Conservation (phyloP, 2,113 vertebrate species). For the Microtus ochrogaster region DNA sequence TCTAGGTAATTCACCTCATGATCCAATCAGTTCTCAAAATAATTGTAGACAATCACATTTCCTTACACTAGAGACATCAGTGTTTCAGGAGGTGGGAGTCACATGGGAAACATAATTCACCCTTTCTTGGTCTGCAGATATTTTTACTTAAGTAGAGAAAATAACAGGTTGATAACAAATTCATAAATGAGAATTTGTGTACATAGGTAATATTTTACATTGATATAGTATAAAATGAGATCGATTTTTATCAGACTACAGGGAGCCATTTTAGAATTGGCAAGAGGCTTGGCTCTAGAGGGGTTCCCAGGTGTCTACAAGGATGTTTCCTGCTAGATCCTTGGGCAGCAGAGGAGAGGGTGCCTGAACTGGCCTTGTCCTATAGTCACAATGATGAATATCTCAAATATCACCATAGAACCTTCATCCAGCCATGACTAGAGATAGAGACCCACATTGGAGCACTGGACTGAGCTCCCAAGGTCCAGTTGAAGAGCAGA, state of each 20-base stretch:
- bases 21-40: background rate
- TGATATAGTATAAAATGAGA: background rate
- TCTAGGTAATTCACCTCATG: background rate
- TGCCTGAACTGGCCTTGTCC: no score
- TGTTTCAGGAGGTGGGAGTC: background rate
- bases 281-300: no score
- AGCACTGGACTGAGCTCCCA: no score
- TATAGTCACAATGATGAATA: no score
- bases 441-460: no score
- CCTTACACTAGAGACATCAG: background rate
- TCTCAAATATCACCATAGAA: no score
- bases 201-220: background rate
- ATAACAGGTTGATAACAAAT: background rate
- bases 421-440: no score
- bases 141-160: background rate
- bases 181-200: constrained; percentile 17
- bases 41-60: background rate
- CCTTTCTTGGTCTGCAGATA: background rate
- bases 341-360: no score
- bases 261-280: no score
- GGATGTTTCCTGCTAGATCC: no score
- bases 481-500: no score
- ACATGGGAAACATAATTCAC: background rate
- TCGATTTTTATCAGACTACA: background rate
- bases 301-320: no score